Conservation (phyloP, 2,113 vertebrate species). For the Sapayoa aenigma region DNA sequence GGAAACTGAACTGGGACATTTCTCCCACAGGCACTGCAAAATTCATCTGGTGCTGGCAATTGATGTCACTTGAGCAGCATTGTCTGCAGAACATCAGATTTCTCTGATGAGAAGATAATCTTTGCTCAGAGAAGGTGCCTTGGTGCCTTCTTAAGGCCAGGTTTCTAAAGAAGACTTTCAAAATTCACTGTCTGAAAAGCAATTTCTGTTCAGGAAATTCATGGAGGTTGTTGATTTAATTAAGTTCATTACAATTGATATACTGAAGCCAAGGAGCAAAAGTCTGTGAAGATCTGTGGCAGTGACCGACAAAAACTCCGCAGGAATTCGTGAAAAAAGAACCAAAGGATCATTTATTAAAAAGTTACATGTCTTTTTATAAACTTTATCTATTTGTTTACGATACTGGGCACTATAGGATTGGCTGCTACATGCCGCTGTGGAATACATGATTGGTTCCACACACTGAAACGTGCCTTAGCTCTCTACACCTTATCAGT, state of each 20-base stretch:
- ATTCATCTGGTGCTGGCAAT: not conserved
- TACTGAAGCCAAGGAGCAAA: not conserved
- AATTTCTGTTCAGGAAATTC: not conserved
- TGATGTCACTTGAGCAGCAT: not conserved
- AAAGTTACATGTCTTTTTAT: no score
- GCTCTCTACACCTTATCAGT: no score
- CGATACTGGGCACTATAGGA: no score
- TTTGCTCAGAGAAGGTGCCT: not conserved
- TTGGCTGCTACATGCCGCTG: no score
- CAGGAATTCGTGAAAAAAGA: no score
- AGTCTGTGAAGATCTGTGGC: not conserved
- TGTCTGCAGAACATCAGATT: not conserved
- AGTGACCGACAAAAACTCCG: no score
- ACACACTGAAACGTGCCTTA: no score
- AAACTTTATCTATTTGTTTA: no score
- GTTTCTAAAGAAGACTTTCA: not conserved
- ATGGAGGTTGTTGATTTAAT: not conserved
- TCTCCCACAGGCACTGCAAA: not conserved
- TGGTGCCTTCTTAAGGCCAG: not conserved
- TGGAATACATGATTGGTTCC: no score
- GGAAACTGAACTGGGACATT: not conserved
- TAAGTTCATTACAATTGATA: not conserved
- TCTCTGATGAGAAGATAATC: not conserved
- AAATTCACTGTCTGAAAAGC: not conserved
- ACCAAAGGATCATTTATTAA: no score